Evolutionary conservation across 1,140 invertebrate genomes (phyloP), one percentile per base, ranked within the genome.

Genomic region (Drosophila teissieri): DNA sequence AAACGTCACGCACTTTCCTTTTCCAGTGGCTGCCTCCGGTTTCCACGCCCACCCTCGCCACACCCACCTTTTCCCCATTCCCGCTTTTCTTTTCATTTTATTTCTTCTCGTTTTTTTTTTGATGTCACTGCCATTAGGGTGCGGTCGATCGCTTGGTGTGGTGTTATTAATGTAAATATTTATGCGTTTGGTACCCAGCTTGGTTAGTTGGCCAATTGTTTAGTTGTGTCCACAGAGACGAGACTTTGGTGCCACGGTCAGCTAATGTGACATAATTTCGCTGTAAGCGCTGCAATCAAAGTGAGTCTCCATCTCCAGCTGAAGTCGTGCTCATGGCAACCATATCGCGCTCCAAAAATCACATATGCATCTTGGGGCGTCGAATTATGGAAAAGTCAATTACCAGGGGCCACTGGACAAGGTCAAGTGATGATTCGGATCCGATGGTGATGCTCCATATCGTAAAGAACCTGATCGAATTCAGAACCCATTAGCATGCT

Each of bases 101-200:
- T 49, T 14, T 22, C n/a, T 67, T 36, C 39, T 54, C 27, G 42
- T 48, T 12, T 42, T 42, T 42, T 34, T 58, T 48, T 36, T 46
- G 40, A 51, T 64, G 56, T 58, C 31, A 60, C 31, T 36, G 17
- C 11, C 44, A 60, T 31, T 31, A 70, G 84, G 84, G 84, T 61
- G 84, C 67, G 83, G 84, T 49, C 55, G 36, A 61, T 76, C 49
- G 56, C 44, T 53, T 15, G 56, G 54, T 37, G 22, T 46, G 62
- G 61, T 64, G 60, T 70, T 78, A 81, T 70, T 86, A 65, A 72
- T 89, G 65, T 72, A 76, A 89, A 89, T 89, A 83, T 89, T 83
- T 83, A 79, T 57, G 69, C 54, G n/a, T 54, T 53, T 56, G 65
- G 65, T 70, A 17, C 36, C 19, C 37, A 57, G 68, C 51, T 24